Base-by-base conservation (phyloP, 2,113 vertebrate genomes). In the Calyptomena viridis region DNA sequence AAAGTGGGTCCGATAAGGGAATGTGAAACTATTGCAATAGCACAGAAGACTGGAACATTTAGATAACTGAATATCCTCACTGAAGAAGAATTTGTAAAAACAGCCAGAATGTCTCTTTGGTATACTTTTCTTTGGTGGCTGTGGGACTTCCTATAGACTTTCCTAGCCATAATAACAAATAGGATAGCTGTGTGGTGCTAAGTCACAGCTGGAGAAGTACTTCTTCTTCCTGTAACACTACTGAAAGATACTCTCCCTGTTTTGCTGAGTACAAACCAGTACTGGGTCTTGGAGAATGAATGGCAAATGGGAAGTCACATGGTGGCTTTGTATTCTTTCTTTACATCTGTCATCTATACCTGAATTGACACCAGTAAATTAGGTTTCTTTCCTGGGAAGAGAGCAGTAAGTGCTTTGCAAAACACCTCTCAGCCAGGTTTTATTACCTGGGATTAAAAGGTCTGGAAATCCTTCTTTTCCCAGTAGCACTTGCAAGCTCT, bases 11-110 rank as follows among this genome's bases (percentile, higher is more conserved):
- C 4, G 3, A 21, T 12, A 37, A 21, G n/a, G 22, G 23, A 78
- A n/a, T 9, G 59, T 74, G 75, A 76, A 94, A 71, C 35, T 55
- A 58, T 28, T 39, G 14, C 9, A 9, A 39, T 68, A 27, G 11
- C 5, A 22, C 0, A 0, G 49, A 71, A 91, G 47, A 63, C 39
- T 14, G 35, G 25, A n/a, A 17, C 0, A 0, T 58, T 87, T 82
- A 47, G 93, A 23, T 49, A 86, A 75, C 55, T 71, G 21, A 52
- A 27, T 23, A 64, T 24, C 5, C 11, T 71, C n/a, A 63, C 24
- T 25, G 47, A 35, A 78, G 76, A 12, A 59, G 27, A 67, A 47
- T 5, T 10, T 14, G 22, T 39, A 42, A 67, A 91, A 23, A 4
- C 50, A 73, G 30, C 9, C 39, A 67, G 25, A 67, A 31, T 75